These are phyloP conservation scores for Cydia splendana DNA, from an alignment of 1,140 invertebrate genomes.

Conservation along the genomic window DNA sequence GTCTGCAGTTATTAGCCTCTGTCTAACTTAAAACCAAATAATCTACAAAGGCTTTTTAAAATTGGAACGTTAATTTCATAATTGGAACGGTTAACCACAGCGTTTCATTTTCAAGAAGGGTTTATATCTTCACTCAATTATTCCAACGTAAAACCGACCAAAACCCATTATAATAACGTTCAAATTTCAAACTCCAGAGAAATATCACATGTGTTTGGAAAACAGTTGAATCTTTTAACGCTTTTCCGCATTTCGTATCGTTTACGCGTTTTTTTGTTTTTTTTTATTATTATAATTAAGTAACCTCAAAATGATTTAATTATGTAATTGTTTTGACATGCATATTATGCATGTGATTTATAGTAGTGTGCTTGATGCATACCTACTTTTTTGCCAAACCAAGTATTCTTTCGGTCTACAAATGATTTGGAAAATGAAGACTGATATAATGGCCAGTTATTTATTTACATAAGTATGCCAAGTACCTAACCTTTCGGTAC, in stretches of 20 bases:
- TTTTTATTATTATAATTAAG: no score
- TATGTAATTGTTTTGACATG: conserved; percentile 21
- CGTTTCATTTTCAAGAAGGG: not conserved
- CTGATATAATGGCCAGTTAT: no score
- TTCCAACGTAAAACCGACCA: not conserved
- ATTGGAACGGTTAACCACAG: conserved; percentile 7
- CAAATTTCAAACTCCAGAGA: not conserved
- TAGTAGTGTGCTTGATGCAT: not conserved
- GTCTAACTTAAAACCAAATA: no score
- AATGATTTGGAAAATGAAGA: no score
- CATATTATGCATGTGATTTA: not conserved
- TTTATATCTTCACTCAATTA: not conserved
- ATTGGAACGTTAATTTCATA: conserved; percentile 8
- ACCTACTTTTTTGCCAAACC: no score
- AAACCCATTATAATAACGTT: not conserved
- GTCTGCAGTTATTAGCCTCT: no score
- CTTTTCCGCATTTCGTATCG: not conserved
- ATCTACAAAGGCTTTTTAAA: not conserved
- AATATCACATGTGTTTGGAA: no score
- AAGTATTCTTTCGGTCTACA: not conserved
- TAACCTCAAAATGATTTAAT: not conserved
- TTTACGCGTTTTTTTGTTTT: not conserved
- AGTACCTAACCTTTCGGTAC: no score
- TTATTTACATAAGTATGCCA: no score
- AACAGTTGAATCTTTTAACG: no score